Base-by-base conservation (phyloP, 1,140 invertebrate genomes). In the Orchestia grillus region DNA sequence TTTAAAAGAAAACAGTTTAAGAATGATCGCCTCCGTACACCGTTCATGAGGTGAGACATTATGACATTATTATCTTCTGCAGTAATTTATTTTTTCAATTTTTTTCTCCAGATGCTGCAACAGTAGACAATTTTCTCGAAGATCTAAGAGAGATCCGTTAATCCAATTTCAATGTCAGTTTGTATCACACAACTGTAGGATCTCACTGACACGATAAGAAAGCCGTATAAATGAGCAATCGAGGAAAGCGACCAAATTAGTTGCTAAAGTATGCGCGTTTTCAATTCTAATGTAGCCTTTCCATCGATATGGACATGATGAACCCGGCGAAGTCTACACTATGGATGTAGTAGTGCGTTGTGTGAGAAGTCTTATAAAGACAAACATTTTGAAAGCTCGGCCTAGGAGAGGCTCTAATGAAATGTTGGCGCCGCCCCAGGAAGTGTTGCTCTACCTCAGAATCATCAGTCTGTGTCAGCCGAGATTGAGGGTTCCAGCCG, bases 391-490 rank as follows among this genome's bases (percentile, higher is more conserved):
- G 62, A 77, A 77, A 77, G 62, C 62, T 77, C 62, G 28, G 28
- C 62, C 28, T 28, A 77, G 4, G 88, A 90, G 88, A 41, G 28
- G 43, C 43, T 41, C 88, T 90, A 90, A 90, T 90, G 88, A 90
- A 90, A 90, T 90, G 88, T 42, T 90, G 88, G 88, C 43, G 11
- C 88, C 8, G 88, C 88, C 88, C 88, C 43, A 90, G 88, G 88
- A 90, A 90, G 88, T 90, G 88, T 90, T 90, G 88, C 43, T 90
- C 8, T 44, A 42, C 88, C n/a, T 44, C 41, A 90, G 88, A 44
- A 41, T 90, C 88, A 90, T 90, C 88, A 42, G 88, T 90, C 88
- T 90, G 88, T 90, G 88, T 90, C 88, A 90, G 88, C 88, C 41
- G 43, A 90, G 88, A 90, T 90, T 90, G 88, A 90, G 88, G 88